Evolutionary conservation across 2,888 invertebrate genomes (phyloP), one percentile per base, ranked within the genome.

Genomic region (Drosophila antonietae): DNA sequence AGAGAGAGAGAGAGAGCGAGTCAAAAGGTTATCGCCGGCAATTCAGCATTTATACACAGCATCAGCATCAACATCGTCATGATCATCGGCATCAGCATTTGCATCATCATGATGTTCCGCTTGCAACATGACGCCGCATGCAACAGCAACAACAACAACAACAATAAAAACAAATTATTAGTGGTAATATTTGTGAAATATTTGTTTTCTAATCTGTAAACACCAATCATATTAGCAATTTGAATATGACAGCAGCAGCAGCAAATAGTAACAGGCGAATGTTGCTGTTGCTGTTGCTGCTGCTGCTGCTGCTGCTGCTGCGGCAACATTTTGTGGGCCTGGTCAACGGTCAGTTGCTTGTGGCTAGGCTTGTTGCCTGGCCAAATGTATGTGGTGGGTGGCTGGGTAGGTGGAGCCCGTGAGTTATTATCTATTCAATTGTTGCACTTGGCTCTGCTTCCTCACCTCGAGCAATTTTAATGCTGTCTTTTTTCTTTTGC

Each of bases 351-450:
- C 81, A 78, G 75, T 58, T 58, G 79, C 75, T 74, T 56, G 74
- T 78, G 78, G 75, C 76, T 46, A 52, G 46, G 71, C 73, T 60
- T 20, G 78, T 78, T 78, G 73, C 62, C 56, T 53, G 78, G 57
- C 55, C 47, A 68, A 68, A 78, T 62, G 52, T 65, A 64, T 65
- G 64, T 66, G 63, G 73, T 84, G 82, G 88, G 75, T 83, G 88
- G 83, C 70, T 80, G 79, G 66, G 72, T 81, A 80, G 91, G 90
- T 90, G 91, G 91, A 90, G 91, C 91, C 41, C 35, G 89, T 91
- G 90, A 91, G 88, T 91, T 91, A 91, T 91, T 91, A 91, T 91
- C 91, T 91, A 91, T 91, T 91, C 91, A 90, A 91, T 91, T 91
- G 91, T 88, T 88, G 83, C 84, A 83, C 78, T 87, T 89, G 78